Evolutionary conservation across 2,888 invertebrate species (phyloP).

Genomic region (Stenotaenia linearis): DNA sequence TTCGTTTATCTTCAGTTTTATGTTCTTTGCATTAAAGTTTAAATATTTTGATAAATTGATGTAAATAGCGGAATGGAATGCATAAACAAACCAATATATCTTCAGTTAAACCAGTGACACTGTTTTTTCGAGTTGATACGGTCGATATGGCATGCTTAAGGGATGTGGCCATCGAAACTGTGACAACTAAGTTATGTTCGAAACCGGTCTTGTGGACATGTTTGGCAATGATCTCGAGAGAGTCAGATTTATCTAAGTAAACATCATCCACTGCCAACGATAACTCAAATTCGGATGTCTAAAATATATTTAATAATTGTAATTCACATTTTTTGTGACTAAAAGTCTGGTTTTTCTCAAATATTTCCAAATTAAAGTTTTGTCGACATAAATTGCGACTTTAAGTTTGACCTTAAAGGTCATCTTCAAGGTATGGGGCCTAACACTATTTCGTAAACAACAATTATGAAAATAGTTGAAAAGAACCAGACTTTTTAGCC

Average conservation of each 20-base stretch:
- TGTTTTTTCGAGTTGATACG: background rate
- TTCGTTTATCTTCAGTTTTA: background rate
- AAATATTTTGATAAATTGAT: background rate
- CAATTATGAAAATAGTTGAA: too few species aligned
- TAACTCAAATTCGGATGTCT: background rate
- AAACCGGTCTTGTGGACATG: background rate
- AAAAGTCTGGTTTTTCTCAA: too few species aligned
- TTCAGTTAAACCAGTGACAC: background rate
- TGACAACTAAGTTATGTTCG: background rate
- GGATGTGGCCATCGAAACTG: background rate
- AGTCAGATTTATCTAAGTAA: background rate
- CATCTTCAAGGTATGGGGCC: too few species aligned
- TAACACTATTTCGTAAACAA: too few species aligned
- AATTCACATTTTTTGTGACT: too few species aligned
- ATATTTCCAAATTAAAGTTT: too few species aligned
- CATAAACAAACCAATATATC: background rate
- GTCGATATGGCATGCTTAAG: background rate
- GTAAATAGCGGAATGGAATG: background rate
- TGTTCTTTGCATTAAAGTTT: background rate
- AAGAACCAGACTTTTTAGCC: too few species aligned
- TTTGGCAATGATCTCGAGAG: background rate
- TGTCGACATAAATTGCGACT: too few species aligned
- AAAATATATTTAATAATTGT: background rate
- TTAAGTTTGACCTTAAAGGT: too few species aligned
- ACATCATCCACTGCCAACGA: background rate